Percentiles rank a stretch among this genome's conserved stretches.
Conservation (phyloP, 2,113 vertebrate genomes). For the Pseudonaja textilis region DNA sequence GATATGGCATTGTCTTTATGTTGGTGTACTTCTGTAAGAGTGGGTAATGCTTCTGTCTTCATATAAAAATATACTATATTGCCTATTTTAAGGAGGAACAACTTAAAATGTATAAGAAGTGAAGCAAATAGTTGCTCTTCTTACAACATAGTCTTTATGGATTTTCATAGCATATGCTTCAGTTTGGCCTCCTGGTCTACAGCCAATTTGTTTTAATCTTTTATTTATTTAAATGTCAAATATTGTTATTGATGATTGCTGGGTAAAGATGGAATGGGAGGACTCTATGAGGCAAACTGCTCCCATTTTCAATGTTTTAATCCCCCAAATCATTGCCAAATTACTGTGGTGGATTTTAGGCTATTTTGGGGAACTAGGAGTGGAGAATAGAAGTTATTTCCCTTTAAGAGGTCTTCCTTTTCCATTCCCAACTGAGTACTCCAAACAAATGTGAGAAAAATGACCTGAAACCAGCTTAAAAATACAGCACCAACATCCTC, state of each 20-base stretch:
- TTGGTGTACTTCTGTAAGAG: slow-evolving; percentile 36
- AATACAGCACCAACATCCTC: not conserved
- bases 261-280: not conserved
- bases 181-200: not conserved
- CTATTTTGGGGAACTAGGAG: not conserved
- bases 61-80: slow-evolving; percentile 26
- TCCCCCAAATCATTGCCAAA: not conserved
- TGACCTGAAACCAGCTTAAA: not conserved
- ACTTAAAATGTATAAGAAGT: slow-evolving; percentile 1
- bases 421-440: not conserved
- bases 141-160: not conserved
- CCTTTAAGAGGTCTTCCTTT: not conserved
- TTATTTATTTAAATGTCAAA: not conserved
- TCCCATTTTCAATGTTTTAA: not conserved
- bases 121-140: not conserved
- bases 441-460: not conserved
- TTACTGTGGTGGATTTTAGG: not conserved
- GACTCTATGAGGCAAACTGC: not conserved
- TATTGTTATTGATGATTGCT: not conserved
- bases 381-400: not conserved
- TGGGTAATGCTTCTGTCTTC: slow-evolving; percentile 51
- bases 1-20: slow-evolving; percentile 36
- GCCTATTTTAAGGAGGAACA: slow-evolving; percentile 26
- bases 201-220: not conserved
- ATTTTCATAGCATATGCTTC: not conserved